phyloP scores from a whole-genome alignment of 2,888 invertebrate genomes.

The Serrognathus titanus region DNA sequence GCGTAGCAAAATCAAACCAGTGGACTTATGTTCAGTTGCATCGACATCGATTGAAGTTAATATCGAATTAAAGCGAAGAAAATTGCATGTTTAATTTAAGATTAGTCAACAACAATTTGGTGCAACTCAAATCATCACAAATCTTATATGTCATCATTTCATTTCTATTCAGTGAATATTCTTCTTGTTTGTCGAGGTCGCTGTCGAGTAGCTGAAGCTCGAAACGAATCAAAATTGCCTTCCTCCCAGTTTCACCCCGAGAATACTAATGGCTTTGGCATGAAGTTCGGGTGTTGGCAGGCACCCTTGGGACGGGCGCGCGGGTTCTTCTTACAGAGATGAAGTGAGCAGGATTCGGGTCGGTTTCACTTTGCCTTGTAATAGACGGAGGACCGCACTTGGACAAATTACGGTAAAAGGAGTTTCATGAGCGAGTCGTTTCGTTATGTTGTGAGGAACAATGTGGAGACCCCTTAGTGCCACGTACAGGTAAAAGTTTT shows the following conservation, averaged over 20 bases:
- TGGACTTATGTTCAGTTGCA: too few relatives aligned
- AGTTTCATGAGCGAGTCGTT: not conserved
- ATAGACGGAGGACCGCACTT: not conserved
- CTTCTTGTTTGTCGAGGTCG: not conserved
- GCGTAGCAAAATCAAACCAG: too few relatives aligned
- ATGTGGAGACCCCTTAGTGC: too few relatives aligned
- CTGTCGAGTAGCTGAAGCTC: not conserved
- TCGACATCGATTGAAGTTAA: too few relatives aligned
- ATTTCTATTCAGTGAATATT: not conserved
- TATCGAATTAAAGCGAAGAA: too few relatives aligned
- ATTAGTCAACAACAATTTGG: too few relatives aligned
- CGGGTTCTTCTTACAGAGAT: not conserved
- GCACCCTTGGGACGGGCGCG: constrained; percentile 16
- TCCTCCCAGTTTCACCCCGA: constrained; percentile 21
- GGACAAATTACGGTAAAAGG: not conserved
- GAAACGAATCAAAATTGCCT: constrained; percentile 26
- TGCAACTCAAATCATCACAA: too few relatives aligned
- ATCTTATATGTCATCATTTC: not conserved
- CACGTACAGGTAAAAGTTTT: too few relatives aligned
- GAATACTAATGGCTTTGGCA: constrained; percentile 23
- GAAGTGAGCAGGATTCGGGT: not conserved
- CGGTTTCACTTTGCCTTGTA: not conserved
- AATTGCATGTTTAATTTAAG: too few relatives aligned
- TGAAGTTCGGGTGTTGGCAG: constrained; percentile 25
- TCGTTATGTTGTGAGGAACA: too few relatives aligned